These are phyloP conservation scores for Poecilia wingei DNA, from an alignment of 2,797 vertebrate genomes.

Conservation along the genomic window DNA sequence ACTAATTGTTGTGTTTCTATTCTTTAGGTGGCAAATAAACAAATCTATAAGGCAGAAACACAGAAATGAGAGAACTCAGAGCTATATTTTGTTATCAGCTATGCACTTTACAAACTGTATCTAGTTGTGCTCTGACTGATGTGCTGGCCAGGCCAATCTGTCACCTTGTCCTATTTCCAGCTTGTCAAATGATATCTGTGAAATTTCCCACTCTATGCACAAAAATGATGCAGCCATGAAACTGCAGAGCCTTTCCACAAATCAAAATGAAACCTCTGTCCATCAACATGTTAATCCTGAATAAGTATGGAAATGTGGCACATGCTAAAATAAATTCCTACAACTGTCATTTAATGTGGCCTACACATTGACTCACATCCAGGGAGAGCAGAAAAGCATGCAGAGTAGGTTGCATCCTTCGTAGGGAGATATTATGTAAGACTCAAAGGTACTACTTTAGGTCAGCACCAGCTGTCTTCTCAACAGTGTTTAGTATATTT, in stretches of 20 bases:
- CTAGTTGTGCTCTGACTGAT: background rate
- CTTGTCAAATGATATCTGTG: background rate
- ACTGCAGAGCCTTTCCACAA: background rate
- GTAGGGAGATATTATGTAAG: slow-evolving; percentile 47
- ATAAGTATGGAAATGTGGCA: background rate
- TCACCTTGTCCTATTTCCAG: slow-evolving; percentile 7
- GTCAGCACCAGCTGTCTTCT: slow-evolving; percentile 56
- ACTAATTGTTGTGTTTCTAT: background rate
- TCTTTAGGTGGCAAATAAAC: background rate
- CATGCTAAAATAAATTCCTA: background rate
- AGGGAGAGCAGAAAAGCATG: slow-evolving; percentile 17
- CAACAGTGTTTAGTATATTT: slow-evolving; percentile 34
- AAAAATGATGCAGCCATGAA: background rate
- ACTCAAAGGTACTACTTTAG: slow-evolving; percentile 48
- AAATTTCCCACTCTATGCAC: background rate
- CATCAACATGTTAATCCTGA: background rate
- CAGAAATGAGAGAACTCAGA: background rate
- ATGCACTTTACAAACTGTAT: background rate
- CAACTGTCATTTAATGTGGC: background rate
- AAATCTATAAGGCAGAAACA: background rate
- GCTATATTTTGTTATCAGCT: slow-evolving; percentile 6
- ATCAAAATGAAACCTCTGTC: background rate
- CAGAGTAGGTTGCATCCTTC: slow-evolving; percentile 18
- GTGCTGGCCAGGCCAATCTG: background rate
- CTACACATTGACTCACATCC: slow-evolving; percentile 20